Conservation (phyloP, 2,113 vertebrate species). For the Mirza zaza region DNA sequence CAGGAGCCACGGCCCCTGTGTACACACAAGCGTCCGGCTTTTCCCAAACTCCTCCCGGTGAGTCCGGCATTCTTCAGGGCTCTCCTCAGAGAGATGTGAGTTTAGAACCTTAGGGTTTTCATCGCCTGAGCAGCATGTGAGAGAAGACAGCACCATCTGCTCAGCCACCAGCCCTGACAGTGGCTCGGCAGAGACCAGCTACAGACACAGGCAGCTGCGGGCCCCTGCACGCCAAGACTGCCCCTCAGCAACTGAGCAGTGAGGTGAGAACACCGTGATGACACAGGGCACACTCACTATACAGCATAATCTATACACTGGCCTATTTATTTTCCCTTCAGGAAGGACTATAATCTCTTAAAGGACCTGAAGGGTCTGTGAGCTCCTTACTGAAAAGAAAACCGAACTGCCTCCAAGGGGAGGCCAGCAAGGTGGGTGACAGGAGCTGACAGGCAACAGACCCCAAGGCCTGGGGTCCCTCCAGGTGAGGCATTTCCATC, state of each 20-base stretch:
- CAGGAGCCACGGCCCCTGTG: neutral
- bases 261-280: neutral
- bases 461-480: neutral
- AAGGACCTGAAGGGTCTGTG: slow-evolving; percentile 2
- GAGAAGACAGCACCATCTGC: neutral
- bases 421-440: neutral
- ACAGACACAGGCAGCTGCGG: neutral
- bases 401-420: neutral
- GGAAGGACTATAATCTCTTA: slow-evolving; percentile 38
- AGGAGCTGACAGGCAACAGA: neutral
- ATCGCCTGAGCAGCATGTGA: neutral
- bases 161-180: neutral
- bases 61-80: neutral
- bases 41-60: neutral
- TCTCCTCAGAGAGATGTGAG: neutral
- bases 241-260: neutral
- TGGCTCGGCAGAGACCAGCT: neutral
- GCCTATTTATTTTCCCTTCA: slow-evolving; percentile 49
- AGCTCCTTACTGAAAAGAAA: slow-evolving; percentile 14
- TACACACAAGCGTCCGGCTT: neutral
- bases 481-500: neutral
- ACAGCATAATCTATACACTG: neutral
- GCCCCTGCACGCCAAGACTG: neutral
- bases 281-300: neutral
- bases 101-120: neutral